Evolutionary conservation across 1,140 invertebrate species (phyloP).

Genomic region (Reticulitermes speratus): DNA sequence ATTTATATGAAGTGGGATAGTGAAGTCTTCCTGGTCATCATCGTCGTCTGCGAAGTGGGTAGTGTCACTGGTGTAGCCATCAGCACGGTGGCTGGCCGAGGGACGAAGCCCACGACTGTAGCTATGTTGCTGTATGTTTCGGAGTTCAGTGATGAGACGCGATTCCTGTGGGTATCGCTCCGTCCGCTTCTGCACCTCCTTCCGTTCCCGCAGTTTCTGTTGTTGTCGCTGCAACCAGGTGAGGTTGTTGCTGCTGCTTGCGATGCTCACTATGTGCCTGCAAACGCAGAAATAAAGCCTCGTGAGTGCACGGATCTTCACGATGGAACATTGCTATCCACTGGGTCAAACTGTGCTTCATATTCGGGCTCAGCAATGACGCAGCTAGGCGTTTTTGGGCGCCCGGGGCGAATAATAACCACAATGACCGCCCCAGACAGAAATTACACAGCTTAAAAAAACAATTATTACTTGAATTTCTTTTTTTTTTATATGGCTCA

Average conservation of each 20-base stretch:
- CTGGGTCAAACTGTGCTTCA: too few species aligned
- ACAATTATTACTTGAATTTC: too few species aligned
- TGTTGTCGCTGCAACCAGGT: slow-evolving; percentile 79
- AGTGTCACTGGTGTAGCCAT: slow-evolving; percentile 73
- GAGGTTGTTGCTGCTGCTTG: slow-evolving; percentile 44
- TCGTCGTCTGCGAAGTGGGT: slow-evolving; percentile 69
- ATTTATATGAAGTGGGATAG: slow-evolving; percentile 64
- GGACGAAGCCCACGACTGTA: slow-evolving; percentile 34
- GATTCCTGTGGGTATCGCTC: slow-evolving; percentile 70
- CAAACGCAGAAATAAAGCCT: not conserved
- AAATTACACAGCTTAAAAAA: too few species aligned
- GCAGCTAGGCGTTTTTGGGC: too few species aligned
- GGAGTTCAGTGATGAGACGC: slow-evolving; percentile 59
- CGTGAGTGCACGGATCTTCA: too few species aligned
- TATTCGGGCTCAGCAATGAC: too few species aligned
- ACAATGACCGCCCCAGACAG: too few species aligned
- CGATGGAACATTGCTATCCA: too few species aligned
- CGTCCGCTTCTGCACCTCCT: slow-evolving; percentile 62
- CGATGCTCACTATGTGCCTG: slow-evolving; percentile 28
- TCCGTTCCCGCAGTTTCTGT: slow-evolving; percentile 67
- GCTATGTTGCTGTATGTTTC: slow-evolving; percentile 51
- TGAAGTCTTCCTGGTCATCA: slow-evolving; percentile 59
- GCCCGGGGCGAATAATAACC: too few species aligned
- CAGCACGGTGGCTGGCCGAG: slow-evolving; percentile 49
- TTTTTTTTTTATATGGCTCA: too few species aligned